Conservation (phyloP, 2,797 vertebrate species). For the Falco biarmicus region DNA sequence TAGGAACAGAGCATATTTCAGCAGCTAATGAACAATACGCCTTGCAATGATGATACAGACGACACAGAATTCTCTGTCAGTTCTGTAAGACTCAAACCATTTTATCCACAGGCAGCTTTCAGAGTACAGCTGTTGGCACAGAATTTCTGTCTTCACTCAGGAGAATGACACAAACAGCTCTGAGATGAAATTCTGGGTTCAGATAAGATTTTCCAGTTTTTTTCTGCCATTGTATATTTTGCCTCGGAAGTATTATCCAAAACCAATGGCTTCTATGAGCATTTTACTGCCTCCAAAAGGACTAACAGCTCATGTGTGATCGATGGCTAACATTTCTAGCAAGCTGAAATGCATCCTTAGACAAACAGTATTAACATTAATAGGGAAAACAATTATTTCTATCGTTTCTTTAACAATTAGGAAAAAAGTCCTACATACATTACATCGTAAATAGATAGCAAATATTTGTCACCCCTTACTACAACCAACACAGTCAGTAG, state of each 20-base stretch:
- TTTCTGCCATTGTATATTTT: not conserved
- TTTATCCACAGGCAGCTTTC: not conserved
- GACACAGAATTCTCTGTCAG: not conserved
- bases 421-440: not conserved
- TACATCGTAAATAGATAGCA: not conserved
- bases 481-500: accelerated
- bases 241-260: not conserved
- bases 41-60: not conserved
- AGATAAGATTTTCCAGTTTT: not conserved
- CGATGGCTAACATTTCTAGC: not conserved
- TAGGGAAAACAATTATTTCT: not conserved
- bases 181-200: not conserved
- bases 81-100: not conserved
- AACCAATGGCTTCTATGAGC: not conserved
- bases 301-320: not conserved
- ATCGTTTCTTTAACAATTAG: not conserved
- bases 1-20: not conserved
- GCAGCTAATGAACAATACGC: not conserved
- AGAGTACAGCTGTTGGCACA: not conserved
- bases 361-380: not conserved
- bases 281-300: not conserved
- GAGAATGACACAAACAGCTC: not conserved
- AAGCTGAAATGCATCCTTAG: not conserved
- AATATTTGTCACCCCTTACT: not conserved
- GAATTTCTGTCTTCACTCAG: not conserved